These are phyloP conservation scores for Miichthys miiuy DNA, from an alignment of 2,797 vertebrate genomes.

Conservation along the genomic window DNA sequence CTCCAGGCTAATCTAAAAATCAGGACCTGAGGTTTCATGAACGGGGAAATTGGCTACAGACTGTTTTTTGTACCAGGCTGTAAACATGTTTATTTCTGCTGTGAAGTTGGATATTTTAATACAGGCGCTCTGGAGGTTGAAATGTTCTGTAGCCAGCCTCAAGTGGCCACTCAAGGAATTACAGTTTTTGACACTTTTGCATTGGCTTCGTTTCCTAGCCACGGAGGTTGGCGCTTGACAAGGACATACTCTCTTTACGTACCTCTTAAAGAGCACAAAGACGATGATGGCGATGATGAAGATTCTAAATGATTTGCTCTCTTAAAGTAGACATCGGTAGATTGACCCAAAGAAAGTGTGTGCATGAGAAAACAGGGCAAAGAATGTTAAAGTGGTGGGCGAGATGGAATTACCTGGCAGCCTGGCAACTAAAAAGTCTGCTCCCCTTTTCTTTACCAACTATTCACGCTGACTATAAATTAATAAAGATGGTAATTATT, in stretches of 20 bases:
- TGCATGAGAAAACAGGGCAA: not conserved
- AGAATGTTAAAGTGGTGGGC: not conserved
- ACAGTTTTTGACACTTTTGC: too few relatives aligned
- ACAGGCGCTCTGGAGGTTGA: too few relatives aligned
- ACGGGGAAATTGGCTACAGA: too few relatives aligned
- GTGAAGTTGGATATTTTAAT: too few relatives aligned
- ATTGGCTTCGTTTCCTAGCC: too few relatives aligned
- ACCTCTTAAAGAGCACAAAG: not conserved
- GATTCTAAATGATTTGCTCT: not conserved
- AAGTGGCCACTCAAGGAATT: too few relatives aligned
- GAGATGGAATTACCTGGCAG: not conserved
- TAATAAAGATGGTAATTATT: conserved; percentile 39
- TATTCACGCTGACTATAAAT: conserved; percentile 36
- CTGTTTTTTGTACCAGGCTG: too few relatives aligned
- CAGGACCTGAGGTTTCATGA: too few relatives aligned
- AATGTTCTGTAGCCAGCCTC: too few relatives aligned
- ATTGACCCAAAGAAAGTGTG: not conserved
- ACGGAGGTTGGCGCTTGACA: not conserved
- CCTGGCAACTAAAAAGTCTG: not conserved
- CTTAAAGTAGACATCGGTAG: not conserved
- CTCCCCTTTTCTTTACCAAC: conserved; percentile 15
- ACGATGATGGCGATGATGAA: not conserved
- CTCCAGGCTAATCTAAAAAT: too few relatives aligned
- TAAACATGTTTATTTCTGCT: too few relatives aligned
- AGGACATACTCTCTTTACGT: not conserved